phyloP scores from a whole-genome alignment of 2,113 vertebrate species.

The Thalassarche chlororhynchos region DNA sequence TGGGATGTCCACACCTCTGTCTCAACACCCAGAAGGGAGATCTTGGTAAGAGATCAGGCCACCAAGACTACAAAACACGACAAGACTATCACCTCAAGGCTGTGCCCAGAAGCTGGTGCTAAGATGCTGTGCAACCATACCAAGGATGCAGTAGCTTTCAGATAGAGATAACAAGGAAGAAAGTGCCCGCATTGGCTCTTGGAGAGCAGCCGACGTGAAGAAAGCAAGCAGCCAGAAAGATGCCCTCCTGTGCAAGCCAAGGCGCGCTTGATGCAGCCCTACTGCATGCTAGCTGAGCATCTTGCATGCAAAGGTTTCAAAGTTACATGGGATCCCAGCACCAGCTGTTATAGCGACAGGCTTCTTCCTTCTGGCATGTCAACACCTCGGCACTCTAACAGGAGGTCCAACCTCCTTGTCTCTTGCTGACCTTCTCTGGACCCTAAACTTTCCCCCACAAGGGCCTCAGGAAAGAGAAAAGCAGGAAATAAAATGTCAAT shows the following conservation, averaged over 20 bases:
- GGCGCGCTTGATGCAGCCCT: background rate
- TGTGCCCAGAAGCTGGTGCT: background rate
- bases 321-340: background rate
- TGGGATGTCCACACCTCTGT: background rate
- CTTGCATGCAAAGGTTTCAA: background rate
- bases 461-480: background rate
- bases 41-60: background rate
- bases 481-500: background rate
- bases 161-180: background rate
- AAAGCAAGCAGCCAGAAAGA: background rate
- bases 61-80: background rate
- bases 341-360: background rate
- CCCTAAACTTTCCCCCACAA: background rate
- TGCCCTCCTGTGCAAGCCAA: background rate
- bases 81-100: background rate
- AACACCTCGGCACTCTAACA: background rate
- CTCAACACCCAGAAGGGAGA: background rate
- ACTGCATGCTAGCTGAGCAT: background rate
- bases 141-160: background rate
- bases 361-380: background rate
- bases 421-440: background rate
- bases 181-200: background rate
- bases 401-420: background rate
- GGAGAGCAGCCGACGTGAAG: background rate
- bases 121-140: background rate